Evolutionary conservation across 2,888 invertebrate species (phyloP), one percentile per base, ranked within the genome.

Genomic region (Platycnemis pennipes): DNA sequence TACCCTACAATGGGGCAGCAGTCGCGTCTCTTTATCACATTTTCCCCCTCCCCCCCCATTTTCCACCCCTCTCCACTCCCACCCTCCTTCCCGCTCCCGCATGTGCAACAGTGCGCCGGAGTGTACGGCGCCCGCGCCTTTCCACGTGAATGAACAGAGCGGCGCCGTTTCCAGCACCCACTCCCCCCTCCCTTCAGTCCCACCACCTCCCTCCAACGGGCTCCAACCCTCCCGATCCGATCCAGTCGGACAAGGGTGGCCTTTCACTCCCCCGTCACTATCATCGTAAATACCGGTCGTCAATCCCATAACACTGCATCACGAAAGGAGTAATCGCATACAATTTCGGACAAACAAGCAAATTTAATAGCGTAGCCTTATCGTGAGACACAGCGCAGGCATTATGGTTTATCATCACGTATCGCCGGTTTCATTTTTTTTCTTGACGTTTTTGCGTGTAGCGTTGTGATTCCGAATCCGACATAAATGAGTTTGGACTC

Each of bases 141-240:
- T 77, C 37, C 77, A 37, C 77, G 77, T 77, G 77, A 77, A 77
- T 77, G 77, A 77, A 77, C 37, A 7, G 77, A 77, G 77, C 22
- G 16, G 37, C 37, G 8, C 11, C 77, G 37, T 77, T 77, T 37
- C 37, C 77, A 16, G 2, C n/a, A 26, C 77, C 49, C 37, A 31
- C 11, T 37, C 77, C 77, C 11, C 77, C 11, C 77, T 2, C 49
- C 49, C 11, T 37, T 31, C 31, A 2, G 7, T 31, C 7, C 69
- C 69, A 26, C 63, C 7, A 22, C 63, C 63, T 63, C 63, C 26
- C 26, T 26, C 26, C 26, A 4, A 22, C 26, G 8, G 26, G 7
- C 63, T 22, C 22, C 22, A 16, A 5, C 26, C 63, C 63, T n/a
- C 63, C 2, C 63, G 26, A n/a, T n/a, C 19, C 53, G 1, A 16